A percentile compares a stretch with the other conserved stretches of the same genome.
Evolutionary conservation across 2,113 vertebrate genomes (phyloP).

Genomic region (Hirundichthys speculiger): DNA sequence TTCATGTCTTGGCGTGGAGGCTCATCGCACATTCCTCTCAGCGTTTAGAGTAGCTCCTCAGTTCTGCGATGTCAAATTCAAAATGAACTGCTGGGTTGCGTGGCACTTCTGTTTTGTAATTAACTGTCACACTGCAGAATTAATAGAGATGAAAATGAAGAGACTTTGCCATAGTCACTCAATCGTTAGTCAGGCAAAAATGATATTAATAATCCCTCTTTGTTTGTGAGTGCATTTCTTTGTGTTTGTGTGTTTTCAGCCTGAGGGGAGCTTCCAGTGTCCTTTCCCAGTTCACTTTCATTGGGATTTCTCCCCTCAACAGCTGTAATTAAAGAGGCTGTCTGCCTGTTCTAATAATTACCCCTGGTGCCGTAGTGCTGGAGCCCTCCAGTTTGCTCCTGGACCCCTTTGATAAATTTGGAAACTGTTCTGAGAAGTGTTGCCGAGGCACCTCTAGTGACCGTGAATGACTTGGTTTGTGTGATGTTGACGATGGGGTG

Average conservation of each 20-base stretch:
- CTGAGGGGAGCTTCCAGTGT: slow-evolving; percentile 1
- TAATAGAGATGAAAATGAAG: slow-evolving; percentile 44
- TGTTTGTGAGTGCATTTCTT: background rate
- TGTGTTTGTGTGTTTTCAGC: slow-evolving; percentile 2
- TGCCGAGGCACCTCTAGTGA: slow-evolving; percentile 40
- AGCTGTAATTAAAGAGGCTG: slow-evolving; percentile 58
- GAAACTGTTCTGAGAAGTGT: slow-evolving; percentile 33
- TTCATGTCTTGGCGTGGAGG: slow-evolving; percentile 14
- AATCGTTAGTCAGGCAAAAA: slow-evolving; percentile 14
- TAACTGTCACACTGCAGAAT: slow-evolving; percentile 61
- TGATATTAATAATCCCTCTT: slow-evolving; percentile 1
- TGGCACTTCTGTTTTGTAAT: slow-evolving; percentile 64
- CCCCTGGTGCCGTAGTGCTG: slow-evolving; percentile 26
- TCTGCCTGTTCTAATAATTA: slow-evolving; percentile 52
- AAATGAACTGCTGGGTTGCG: slow-evolving; percentile 51
- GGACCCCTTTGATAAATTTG: slow-evolving; percentile 51
- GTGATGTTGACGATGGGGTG: slow-evolving; percentile 31
- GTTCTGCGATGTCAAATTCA: slow-evolving; percentile 62
- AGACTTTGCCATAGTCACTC: slow-evolving; percentile 20
- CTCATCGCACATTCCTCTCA: slow-evolving; percentile 39
- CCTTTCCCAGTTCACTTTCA: slow-evolving; percentile 10
- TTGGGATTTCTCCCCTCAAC: slow-evolving; percentile 15
- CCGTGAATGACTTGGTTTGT: slow-evolving; percentile 19
- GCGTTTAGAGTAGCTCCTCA: slow-evolving; percentile 31
- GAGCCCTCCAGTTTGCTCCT: slow-evolving; percentile 30